A percentile compares a stretch with the other conserved stretches of the same genome.
Conservation (phyloP, 1,140 invertebrate genomes). For the Psix sp. region DNA sequence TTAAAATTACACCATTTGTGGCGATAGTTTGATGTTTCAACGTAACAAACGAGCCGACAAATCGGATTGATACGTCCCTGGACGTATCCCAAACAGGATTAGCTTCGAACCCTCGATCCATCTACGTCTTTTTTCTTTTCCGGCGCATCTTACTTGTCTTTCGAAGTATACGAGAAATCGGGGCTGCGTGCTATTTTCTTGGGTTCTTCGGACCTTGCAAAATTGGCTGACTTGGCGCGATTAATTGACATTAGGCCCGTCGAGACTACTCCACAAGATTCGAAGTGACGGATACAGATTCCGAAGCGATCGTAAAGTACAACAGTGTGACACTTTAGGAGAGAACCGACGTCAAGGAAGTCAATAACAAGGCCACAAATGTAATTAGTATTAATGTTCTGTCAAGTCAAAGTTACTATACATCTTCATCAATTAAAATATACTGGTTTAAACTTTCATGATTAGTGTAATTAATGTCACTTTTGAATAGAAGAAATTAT, state of each 20-base stretch:
- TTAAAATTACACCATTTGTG: constrained; percentile 18
- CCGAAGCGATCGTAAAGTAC: constrained; percentile 42
- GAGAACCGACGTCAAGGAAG: constrained; percentile 43
- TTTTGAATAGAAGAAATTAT: constrained; percentile 15
- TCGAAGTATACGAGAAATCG: too few species aligned
- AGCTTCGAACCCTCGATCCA: constrained; percentile 57
- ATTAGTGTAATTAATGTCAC: constrained; percentile 43
- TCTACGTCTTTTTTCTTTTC: constrained; percentile 49
- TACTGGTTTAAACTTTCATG: constrained; percentile 18
- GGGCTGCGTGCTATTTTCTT: constrained; percentile 17
- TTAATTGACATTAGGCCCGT: constrained; percentile 65
- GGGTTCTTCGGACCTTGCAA: constrained; percentile 41
- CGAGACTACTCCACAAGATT: constrained; percentile 62
- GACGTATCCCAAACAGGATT: constrained; percentile 67
- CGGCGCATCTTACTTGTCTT: constrained; percentile 17
- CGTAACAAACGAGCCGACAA: constrained; percentile 69
- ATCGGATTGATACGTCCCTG: constrained; percentile 69
- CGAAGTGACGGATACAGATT: constrained; percentile 63
- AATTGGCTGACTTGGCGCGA: constrained; percentile 62
- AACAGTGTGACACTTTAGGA: constrained; percentile 26
- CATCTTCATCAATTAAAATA: constrained; percentile 42
- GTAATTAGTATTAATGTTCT: constrained; percentile 58
- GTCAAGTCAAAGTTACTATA: constrained; percentile 28
- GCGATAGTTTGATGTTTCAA: constrained; percentile 11
- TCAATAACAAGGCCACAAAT: constrained; percentile 58